Percentiles rank a stretch among this genome's conserved stretches.
These are phyloP conservation scores for Plutomurus gul DNA, from an alignment of 1,140 invertebrate species.

Conservation along the genomic window DNA sequence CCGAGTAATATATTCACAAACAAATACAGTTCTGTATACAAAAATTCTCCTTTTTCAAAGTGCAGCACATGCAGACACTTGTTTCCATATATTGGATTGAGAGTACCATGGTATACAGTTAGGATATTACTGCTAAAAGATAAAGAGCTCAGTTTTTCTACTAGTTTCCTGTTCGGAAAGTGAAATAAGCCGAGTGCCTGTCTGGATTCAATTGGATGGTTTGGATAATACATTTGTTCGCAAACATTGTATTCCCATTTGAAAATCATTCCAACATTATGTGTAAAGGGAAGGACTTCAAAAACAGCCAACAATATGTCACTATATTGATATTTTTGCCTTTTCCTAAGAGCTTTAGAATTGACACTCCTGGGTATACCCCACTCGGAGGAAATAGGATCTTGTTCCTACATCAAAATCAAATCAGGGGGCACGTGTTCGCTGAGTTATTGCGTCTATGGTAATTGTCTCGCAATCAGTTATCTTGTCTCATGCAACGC, in stretches of 20 bases:
- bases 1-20: too few relatives aligned
- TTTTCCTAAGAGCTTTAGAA: neutral
- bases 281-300: neutral
- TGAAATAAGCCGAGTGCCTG: too few relatives aligned
- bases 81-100: too few relatives aligned
- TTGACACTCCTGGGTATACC: neutral
- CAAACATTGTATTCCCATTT: neutral
- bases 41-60: too few relatives aligned
- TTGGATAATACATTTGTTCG: neutral
- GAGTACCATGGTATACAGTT: too few relatives aligned
- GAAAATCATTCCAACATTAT: neutral
- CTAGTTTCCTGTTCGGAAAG: too few relatives aligned
- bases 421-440: slow-evolving; percentile 4
- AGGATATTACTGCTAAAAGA: too few relatives aligned
- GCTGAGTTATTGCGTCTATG: neutral
- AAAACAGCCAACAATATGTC: neutral
- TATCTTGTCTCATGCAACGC: neutral
- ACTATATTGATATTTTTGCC: neutral
- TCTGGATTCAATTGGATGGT: too few relatives aligned
- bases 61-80: too few relatives aligned
- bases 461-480: neutral
- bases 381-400: neutral
- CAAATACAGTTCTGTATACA: too few relatives aligned
- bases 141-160: too few relatives aligned
- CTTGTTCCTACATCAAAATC: slow-evolving; percentile 6